Percentiles rank a stretch among this genome's conserved stretches.
These are phyloP conservation scores for Drosophila sordidula DNA, from an alignment of 2,888 invertebrate species.

Conservation along the genomic window DNA sequence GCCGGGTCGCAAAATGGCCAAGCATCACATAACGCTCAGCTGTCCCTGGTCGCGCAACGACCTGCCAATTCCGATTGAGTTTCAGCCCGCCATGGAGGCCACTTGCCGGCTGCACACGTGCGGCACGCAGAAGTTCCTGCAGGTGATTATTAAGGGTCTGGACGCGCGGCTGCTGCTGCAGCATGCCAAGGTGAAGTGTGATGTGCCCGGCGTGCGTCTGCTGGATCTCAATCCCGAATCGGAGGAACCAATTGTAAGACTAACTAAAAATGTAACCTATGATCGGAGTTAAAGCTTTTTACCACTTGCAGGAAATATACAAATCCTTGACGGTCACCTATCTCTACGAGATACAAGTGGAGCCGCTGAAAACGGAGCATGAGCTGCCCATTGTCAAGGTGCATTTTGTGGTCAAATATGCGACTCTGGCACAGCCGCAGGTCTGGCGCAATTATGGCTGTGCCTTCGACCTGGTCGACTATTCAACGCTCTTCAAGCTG, in stretches of 20 bases:
- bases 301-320: slow-evolving; percentile 87
- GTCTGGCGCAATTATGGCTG: slow-evolving; percentile 87
- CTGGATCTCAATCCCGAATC: slow-evolving; percentile 89
- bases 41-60: slow-evolving; percentile 93
- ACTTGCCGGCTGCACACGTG: slow-evolving; percentile 94
- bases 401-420: slow-evolving; percentile 88
- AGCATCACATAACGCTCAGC: slow-evolving; percentile 91
- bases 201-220: slow-evolving; percentile 87
- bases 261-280: background rate
- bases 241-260: slow-evolving; percentile 87
- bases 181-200: slow-evolving; percentile 87
- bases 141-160: slow-evolving; percentile 90
- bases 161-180: slow-evolving; percentile 86
- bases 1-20: slow-evolving; percentile 89
- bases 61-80: slow-evolving; percentile 90
- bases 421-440: slow-evolving; percentile 78
- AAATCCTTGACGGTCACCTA: slow-evolving; percentile 92
- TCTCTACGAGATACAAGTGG: slow-evolving; percentile 92
- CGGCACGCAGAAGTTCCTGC: slow-evolving; percentile 93
- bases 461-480: slow-evolving; percentile 92
- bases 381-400: slow-evolving; percentile 88
- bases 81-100: slow-evolving; percentile 93
- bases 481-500: slow-evolving; percentile 93
- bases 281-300: too few relatives aligned
- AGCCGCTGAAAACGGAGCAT: slow-evolving; percentile 87